A percentile compares a stretch with the other conserved stretches of the same genome.
Evolutionary conservation across 2,797 vertebrate species (phyloP).

Genomic region (Rhinatrema bivittatum): DNA sequence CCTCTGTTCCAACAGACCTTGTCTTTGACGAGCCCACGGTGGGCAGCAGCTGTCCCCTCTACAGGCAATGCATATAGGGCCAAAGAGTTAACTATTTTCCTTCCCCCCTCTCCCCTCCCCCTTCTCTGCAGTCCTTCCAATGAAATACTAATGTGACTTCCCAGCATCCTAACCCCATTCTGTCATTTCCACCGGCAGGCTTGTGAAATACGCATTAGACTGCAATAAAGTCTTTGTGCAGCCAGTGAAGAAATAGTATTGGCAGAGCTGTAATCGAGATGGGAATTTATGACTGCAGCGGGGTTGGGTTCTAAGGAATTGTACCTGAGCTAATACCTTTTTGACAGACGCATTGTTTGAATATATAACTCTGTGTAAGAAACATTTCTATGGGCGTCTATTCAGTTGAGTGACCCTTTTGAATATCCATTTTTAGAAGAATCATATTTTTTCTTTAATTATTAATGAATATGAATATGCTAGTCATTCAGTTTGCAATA

Average conservation of each 20-base stretch:
- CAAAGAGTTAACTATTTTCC: background rate
- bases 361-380: constrained; percentile 2
- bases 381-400: constrained; percentile 8
- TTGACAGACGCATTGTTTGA: constrained; percentile 1
- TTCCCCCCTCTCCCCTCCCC: too few species aligned
- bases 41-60: too few species aligned
- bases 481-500: constrained; percentile 11
- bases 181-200: constrained; percentile 58
- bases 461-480: constrained; percentile 24
- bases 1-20: too few species aligned
- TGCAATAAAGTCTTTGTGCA: constrained; percentile 61
- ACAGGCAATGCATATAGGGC: too few species aligned
- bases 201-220: constrained; percentile 55
- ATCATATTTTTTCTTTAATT: constrained; percentile 12
- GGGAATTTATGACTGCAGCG: constrained; percentile 57
- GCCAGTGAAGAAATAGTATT: constrained; percentile 59
- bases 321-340: constrained; percentile 40
- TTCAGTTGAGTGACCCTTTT: constrained; percentile 1
- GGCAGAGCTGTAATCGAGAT: constrained; percentile 62
- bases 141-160: constrained; percentile 35
- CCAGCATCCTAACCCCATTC: constrained; percentile 67
- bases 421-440: background rate
- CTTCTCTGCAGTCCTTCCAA: constrained; percentile 20
- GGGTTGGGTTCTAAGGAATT: constrained; percentile 47
- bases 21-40: too few species aligned